phyloP scores from a whole-genome alignment of 2,888 invertebrate genomes.

The Cheilosia pagana region DNA sequence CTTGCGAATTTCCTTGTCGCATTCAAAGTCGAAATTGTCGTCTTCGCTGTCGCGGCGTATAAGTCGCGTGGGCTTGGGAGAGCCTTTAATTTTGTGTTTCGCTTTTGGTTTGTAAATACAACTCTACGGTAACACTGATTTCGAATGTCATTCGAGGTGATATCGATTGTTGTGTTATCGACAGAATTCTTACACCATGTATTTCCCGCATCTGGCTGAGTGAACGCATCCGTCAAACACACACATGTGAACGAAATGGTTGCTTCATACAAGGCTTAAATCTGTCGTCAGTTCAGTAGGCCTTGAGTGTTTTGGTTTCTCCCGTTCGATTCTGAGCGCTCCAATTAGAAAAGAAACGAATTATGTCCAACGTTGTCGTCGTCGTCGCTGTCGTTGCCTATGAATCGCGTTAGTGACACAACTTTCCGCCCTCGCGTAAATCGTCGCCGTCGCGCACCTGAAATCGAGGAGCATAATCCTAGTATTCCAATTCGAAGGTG shows the following conservation, averaged over 20 bases:
- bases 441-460: slow-evolving; percentile 48
- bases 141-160: slow-evolving; percentile 7
- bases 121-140: slow-evolving; percentile 20
- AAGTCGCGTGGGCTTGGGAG: no score
- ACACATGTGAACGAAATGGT: slow-evolving; percentile 49
- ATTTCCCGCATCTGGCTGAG: slow-evolving; percentile 11
- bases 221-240: slow-evolving; percentile 60
- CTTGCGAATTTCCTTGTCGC: no score
- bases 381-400: slow-evolving; percentile 47
- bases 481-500: slow-evolving; percentile 64
- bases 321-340: slow-evolving; percentile 65
- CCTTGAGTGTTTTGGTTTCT: slow-evolving; percentile 73
- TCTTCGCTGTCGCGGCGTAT: no score
- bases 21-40: no score
- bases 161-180: slow-evolving; percentile 49
- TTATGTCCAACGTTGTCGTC: slow-evolving; percentile 58
- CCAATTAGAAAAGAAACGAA: slow-evolving; percentile 66
- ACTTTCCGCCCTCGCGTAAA: slow-evolving; percentile 66
- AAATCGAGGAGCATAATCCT: slow-evolving; percentile 54
- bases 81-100: no score
- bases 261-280: slow-evolving; percentile 67
- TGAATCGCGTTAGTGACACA: slow-evolving; percentile 68
- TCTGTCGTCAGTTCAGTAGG: slow-evolving; percentile 71
- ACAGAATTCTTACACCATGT: slow-evolving; percentile 19
- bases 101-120: background rate